Evolutionary conservation across 2,888 invertebrate genomes (phyloP).

Genomic region (Nymphalis c-album): DNA sequence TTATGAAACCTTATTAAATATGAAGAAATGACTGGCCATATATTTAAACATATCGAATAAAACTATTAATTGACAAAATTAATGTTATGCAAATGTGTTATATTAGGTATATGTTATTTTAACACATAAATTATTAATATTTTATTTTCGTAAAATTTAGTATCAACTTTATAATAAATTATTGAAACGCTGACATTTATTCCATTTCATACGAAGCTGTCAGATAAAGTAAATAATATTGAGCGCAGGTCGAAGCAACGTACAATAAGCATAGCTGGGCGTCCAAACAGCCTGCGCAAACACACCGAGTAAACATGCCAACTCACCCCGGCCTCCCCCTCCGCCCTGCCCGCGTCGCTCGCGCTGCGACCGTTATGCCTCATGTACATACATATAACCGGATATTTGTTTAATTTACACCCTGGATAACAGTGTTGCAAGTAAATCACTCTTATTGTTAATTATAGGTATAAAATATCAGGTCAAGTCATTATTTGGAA

Average conservation of each 20-base stretch:
- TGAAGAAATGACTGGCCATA: background rate
- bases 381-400: constrained; percentile 28
- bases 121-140: no score
- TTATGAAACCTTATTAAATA: constrained; percentile 7
- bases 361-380: constrained; percentile 29
- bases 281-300: constrained; percentile 60
- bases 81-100: no score
- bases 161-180: background rate
- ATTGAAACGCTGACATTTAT: constrained; percentile 22
- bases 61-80: background rate
- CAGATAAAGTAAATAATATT: constrained; percentile 36
- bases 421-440: constrained; percentile 25
- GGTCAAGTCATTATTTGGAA: no score
- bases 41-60: background rate
- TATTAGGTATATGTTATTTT: no score
- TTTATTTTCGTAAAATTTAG: background rate
- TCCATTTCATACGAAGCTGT: constrained; percentile 35
- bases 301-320: constrained; percentile 50
- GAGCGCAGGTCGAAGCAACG: constrained; percentile 31
- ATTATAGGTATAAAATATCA: no score
- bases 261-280: constrained; percentile 62
- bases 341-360: constrained; percentile 31
- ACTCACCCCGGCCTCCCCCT: constrained; percentile 33
- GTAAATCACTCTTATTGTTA: constrained; percentile 1
- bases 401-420: constrained; percentile 42